Evolutionary conservation across 2,888 invertebrate genomes (phyloP).

Genomic region (Tridacna crocea): DNA sequence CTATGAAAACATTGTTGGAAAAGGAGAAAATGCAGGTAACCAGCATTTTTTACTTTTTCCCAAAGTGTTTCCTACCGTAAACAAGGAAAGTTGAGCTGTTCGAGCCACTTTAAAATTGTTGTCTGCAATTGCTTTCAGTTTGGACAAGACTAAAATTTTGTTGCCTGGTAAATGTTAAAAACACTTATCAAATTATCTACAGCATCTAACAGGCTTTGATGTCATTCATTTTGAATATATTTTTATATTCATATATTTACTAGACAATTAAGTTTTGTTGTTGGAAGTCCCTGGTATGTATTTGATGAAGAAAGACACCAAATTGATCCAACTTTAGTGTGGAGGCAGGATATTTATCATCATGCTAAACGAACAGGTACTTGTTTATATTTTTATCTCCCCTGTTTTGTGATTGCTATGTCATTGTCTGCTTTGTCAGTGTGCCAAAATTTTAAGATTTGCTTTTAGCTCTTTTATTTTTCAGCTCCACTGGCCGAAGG

Average conservation of each 20-base stretch:
- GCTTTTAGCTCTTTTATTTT: neutral
- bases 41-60: too few relatives aligned
- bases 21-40: too few relatives aligned
- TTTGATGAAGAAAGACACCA: conserved; percentile 41
- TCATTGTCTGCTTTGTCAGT: neutral
- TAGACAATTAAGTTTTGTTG: conserved; percentile 51
- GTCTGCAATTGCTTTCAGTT: too few relatives aligned
- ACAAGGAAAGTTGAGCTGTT: too few relatives aligned
- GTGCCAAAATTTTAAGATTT: neutral
- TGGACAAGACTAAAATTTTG: too few relatives aligned
- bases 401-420: neutral
- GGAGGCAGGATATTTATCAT: conserved; percentile 34
- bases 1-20: too few relatives aligned
- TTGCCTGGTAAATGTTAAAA: too few relatives aligned
- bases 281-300: conserved; percentile 52
- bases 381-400: neutral
- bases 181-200: neutral
- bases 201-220: neutral
- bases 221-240: too few relatives aligned
- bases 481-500: too few relatives aligned
- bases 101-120: too few relatives aligned
- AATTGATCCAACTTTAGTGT: conserved; percentile 39
- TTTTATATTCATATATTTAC: conserved; percentile 14
- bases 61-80: too few relatives aligned
- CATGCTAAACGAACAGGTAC: conserved; percentile 45